These are phyloP conservation scores for Ephestia elutella DNA, from an alignment of 1,140 invertebrate species.

Conservation along the genomic window DNA sequence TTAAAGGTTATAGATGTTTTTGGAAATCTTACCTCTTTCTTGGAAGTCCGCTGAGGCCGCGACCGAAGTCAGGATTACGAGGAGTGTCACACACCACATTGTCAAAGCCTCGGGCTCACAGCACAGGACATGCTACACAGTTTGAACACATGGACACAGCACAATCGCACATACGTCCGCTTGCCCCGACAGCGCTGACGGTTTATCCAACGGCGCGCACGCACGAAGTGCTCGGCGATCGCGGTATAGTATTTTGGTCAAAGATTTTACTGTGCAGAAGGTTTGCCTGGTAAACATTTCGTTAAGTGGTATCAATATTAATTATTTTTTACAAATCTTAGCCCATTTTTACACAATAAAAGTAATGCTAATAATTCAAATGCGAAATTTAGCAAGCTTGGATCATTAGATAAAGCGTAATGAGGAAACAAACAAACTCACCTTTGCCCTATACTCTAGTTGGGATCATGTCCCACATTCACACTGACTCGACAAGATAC, in stretches of 20 bases:
- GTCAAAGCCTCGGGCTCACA: slow-evolving; percentile 31
- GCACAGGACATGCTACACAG: slow-evolving; percentile 50
- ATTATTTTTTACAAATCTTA: too few species aligned
- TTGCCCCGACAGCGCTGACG: slow-evolving; percentile 38
- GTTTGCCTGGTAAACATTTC: background rate
- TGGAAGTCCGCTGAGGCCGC: slow-evolving; percentile 45
- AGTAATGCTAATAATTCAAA: too few species aligned
- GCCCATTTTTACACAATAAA: too few species aligned
- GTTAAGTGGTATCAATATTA: background rate
- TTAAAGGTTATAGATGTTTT: too few species aligned
- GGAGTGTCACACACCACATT: slow-evolving; percentile 39
- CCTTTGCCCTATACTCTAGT: too few species aligned
- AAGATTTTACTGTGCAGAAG: slow-evolving; percentile 28
- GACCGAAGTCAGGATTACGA: slow-evolving; percentile 32
- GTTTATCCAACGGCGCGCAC: slow-evolving; percentile 33
- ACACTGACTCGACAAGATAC: too few species aligned
- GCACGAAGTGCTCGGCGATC: too few species aligned
- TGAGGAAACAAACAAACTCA: too few species aligned
- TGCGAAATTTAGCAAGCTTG: too few species aligned
- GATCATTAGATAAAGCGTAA: too few species aligned
- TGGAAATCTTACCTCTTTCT: slow-evolving; percentile 48
- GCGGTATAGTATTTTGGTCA: slow-evolving; percentile 17
- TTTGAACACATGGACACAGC: slow-evolving; percentile 28
- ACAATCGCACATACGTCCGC: slow-evolving; percentile 35
- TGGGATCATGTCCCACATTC: too few species aligned